Evolutionary conservation across 2,797 vertebrate species (phyloP), one percentile per base, ranked within the genome.

Genomic region (Fistularia tabacaria): DNA sequence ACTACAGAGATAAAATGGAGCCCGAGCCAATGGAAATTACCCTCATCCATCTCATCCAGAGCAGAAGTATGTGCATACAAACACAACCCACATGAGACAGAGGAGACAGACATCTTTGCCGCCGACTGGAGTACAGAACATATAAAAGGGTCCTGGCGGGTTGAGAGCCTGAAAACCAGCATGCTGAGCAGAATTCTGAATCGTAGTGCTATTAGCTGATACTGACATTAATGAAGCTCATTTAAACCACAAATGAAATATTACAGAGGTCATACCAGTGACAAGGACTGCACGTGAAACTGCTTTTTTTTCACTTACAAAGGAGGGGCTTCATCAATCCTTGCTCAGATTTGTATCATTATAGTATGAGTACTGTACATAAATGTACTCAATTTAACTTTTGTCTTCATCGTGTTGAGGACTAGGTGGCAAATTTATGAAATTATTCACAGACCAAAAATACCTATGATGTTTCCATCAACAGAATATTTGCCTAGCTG

Each of bases 1-100:
- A 82, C 81, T 63, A 51, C 57, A 10, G 49, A 93, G 91, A 92
- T 86, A 83, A 91, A 94, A 83, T 80, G 80, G 80, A 62, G 81
- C 87, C 79, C 82, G 77, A 75, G 78, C 76, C 88, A 83, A 87
- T 10, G 73, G 83, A 93, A 93, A 93, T 93, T 90, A 90, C 89
- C 67, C 70, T 89, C 90, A 93, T 93, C 89, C 89, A 91, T 93
- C 91, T 94, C 85, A 60, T 44, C 25, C 45, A n/a, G 62, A 36
- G 58, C 54, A 60, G 59, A 60, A 38, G 15, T 13, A 60, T 10
- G 36, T 39, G 48, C 44, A 37, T 38, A 14, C 10, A 38, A 8
- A n/a, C 13, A 10, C 1, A 15, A 25, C 36, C 37, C 41, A 43
- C 36, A 25, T 6, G 9, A 7, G 38, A 9, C n/a, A 14, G 3